Evolutionary conservation across 2,113 vertebrate species (phyloP).

Genomic region (Ascaphus truei): DNA sequence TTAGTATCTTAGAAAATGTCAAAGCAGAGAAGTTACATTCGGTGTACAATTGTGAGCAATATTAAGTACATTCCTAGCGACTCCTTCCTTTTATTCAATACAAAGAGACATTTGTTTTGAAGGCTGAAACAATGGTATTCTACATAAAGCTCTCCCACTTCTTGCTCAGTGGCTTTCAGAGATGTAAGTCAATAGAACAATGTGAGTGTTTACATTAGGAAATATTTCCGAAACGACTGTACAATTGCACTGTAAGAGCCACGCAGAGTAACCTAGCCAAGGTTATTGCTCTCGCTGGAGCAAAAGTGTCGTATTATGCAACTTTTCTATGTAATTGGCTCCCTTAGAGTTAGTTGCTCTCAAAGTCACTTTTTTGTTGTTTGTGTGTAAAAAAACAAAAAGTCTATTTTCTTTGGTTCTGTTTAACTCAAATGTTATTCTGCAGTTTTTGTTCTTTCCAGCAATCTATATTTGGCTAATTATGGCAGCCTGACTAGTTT

Average conservation of each 20-base stretch:
- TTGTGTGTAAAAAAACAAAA: too few species aligned
- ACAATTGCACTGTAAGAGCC: not conserved
- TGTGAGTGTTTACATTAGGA: not conserved
- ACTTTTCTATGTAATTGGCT: too few species aligned
- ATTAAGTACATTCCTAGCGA: constrained; percentile 54
- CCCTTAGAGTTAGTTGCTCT: too few species aligned
- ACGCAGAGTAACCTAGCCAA: too few species aligned
- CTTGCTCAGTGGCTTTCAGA: constrained; percentile 27
- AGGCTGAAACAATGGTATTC: constrained; percentile 49
- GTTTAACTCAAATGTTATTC: too few species aligned
- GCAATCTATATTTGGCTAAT: too few species aligned
- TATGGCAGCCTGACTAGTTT: too few species aligned
- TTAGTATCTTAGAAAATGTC: constrained; percentile 66
- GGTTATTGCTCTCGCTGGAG: too few species aligned
- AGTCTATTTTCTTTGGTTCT: too few species aligned
- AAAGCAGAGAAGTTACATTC: constrained; percentile 50
- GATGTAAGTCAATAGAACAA: constrained; percentile 32
- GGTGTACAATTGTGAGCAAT: constrained; percentile 43
- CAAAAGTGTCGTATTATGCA: too few species aligned
- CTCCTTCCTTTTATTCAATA: constrained; percentile 42
- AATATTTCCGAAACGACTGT: not conserved
- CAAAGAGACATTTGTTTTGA: constrained; percentile 58
- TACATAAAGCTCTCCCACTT: constrained; percentile 51
- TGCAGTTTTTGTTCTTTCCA: too few species aligned
- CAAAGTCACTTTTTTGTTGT: too few species aligned